Conservation (phyloP, 2,113 vertebrate species). For the Lipophrys pholis region DNA sequence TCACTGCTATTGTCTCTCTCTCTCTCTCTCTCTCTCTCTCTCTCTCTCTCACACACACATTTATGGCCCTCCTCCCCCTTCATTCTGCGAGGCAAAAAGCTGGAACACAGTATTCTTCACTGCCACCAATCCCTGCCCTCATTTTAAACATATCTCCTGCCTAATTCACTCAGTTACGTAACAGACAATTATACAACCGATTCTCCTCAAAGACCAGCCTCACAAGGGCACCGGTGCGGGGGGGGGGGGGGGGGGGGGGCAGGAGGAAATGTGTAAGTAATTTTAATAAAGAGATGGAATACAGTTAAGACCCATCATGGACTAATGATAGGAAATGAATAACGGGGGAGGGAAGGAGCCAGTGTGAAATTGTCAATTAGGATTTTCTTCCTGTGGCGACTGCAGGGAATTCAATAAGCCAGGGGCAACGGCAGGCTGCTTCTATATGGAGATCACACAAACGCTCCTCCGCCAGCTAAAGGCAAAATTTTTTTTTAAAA, state of each 20-base stretch:
- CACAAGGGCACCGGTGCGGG: constrained; percentile 60
- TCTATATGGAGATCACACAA: constrained; percentile 41
- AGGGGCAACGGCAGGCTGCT: constrained; percentile 32
- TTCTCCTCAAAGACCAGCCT: constrained; percentile 67
- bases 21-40: too few species aligned
- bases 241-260: too few species aligned
- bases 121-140: constrained; percentile 67
- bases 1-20: constrained; percentile 37
- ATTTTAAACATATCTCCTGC: constrained; percentile 74
- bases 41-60: constrained; percentile 2
- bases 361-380: constrained; percentile 75
- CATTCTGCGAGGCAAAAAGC: constrained; percentile 45
- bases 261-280: constrained; percentile 55
- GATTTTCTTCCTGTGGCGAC: constrained; percentile 68
- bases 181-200: constrained; percentile 80
- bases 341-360: constrained; percentile 54
- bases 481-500: too few species aligned
- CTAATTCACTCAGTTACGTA: constrained; percentile 76
- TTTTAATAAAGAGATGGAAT: constrained; percentile 65
- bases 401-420: constrained; percentile 63
- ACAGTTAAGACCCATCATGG: constrained; percentile 62
- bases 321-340: constrained; percentile 70
- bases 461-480: constrained; percentile 22
- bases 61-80: constrained; percentile 34
- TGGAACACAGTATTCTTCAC: constrained; percentile 55